Evolutionary conservation across 2,113 vertebrate genomes (phyloP), one percentile per base, ranked within the genome.

Genomic region (Gnathonemus longibarbis): DNA sequence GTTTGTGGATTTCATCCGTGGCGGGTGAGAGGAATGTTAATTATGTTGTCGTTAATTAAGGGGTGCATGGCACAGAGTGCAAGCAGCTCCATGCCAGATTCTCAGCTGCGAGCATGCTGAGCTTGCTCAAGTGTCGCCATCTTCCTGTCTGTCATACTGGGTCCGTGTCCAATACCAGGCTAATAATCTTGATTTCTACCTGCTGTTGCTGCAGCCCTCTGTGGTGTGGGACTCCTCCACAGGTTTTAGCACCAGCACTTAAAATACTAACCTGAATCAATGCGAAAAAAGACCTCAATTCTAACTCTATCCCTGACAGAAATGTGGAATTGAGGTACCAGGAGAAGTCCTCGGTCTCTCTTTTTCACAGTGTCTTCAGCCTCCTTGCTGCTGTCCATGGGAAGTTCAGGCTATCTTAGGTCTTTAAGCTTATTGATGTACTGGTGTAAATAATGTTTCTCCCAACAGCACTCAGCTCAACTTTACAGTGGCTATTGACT

Each of bases 401-500:
- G 49, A 53, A 19, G 2, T 66, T 88, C 49, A 53, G 35, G 15
- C 35, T 58, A 8, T 45, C 19, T 62, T 24, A 5, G 19, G 7
- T 88, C 35, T 53, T 87, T 46, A 74, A 49, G 42, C 5, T 35
- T n/a, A 87, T 88, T 52, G 88, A 2, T 42, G n/a, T 88, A 3
- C 53, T 45, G 53, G 6, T 58, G 13, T 45, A 66, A 88, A 66
- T 62, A 42, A 8, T 58, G 3, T 66, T 86, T 91, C 89, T 84
- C 90, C 35, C 88, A 56, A 91, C 93, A 99, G 98, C 94, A 99
- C 98, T 0, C 98, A 99, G 93, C 95, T 99, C 92, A 99, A 99
- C 95, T 99, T 99, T 95, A 99, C 98, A 0, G 98, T 99, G 7
- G 98, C 98, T 45, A 99, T 99, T 31, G 98, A 99, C 94, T 99